These are phyloP conservation scores for Stomorhina lunata DNA, from an alignment of 2,888 invertebrate species.

Conservation along the genomic window DNA sequence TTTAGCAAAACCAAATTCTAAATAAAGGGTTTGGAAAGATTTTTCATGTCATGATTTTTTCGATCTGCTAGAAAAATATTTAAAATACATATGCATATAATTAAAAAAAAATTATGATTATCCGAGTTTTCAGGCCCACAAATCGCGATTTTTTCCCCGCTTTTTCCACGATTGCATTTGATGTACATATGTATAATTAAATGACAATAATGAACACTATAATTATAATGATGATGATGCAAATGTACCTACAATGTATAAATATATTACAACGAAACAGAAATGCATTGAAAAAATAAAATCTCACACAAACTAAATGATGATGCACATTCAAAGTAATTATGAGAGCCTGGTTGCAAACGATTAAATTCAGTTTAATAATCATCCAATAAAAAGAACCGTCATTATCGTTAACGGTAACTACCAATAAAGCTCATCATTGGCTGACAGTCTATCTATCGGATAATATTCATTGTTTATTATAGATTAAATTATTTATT, in stretches of 20 bases:
- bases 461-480: too few species aligned
- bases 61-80: too few species aligned
- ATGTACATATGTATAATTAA: constrained; percentile 5
- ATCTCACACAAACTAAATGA: constrained; percentile 47
- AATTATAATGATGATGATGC: constrained; percentile 27
- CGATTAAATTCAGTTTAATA: constrained; percentile 81
- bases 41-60: too few species aligned
- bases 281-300: background rate
- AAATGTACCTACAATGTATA: background rate
- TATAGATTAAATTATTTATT: too few species aligned
- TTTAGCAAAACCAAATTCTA: too few species aligned
- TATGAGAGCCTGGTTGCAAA: constrained; percentile 79
- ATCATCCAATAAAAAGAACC: constrained; percentile 78
- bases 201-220: constrained; percentile 43
- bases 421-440: constrained; percentile 11
- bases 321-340: constrained; percentile 35
- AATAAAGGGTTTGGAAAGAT: too few species aligned
- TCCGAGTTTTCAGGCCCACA: too few species aligned
- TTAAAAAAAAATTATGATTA: background rate
- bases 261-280: background rate
- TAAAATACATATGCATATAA: background rate
- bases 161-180: too few species aligned
- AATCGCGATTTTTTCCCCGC: too few species aligned
- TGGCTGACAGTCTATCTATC: too few species aligned
- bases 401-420: constrained; percentile 51